Evolutionary conservation across 1,140 invertebrate species (phyloP), one percentile per base, ranked within the genome.

Genomic region (Stratiolaelaps scimitus): DNA sequence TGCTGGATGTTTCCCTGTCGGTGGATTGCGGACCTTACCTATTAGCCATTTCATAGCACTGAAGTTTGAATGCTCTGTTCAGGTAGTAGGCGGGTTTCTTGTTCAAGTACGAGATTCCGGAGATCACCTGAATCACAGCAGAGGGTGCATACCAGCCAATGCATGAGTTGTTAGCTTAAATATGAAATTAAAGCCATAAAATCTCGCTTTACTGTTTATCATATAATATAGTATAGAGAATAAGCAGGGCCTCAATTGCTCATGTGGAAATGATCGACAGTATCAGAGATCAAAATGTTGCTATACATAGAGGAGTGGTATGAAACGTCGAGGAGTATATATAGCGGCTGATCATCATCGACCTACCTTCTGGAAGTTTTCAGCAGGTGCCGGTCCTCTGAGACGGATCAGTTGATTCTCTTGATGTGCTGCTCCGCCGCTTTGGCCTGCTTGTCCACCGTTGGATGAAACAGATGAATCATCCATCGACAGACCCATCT

Each of bases 31-130:
- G 10, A 40, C 10, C 53, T 17, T 60, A 60, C 53, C 53, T 17
- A 34, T 26, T 60, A 77, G 88, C 93, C 47, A 94, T 80, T 76
- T 94, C 89, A 6, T 89, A 90, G 76, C 93, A 97, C 40, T 86
- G 85, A 2, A 97, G 78, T 73, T 93, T 92, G 78, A 97, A 95
- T 0, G 91, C 89, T 68, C 89, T 83, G 76, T 93, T 93, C 45
- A 96, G 78, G 75, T 93, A 92, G 75, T 92, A 92, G 2, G 90
- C 89, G 7, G 91, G 89, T 72, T 93, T 92, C 69, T 86, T 85
- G 76, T 93, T 94, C 70, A 87, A 88, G 78, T 96, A 97, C 67
- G 88, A 84, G 48, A 96, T 86, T 69, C 90, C 53, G 23, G 53
- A 60, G 2, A 60, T 60, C 15, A 60, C 34, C 34, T 40, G 34